Percentiles rank a stretch among this genome's conserved stretches.
Conservation (phyloP, 2,113 vertebrate genomes). For the Labrus mixtus region DNA sequence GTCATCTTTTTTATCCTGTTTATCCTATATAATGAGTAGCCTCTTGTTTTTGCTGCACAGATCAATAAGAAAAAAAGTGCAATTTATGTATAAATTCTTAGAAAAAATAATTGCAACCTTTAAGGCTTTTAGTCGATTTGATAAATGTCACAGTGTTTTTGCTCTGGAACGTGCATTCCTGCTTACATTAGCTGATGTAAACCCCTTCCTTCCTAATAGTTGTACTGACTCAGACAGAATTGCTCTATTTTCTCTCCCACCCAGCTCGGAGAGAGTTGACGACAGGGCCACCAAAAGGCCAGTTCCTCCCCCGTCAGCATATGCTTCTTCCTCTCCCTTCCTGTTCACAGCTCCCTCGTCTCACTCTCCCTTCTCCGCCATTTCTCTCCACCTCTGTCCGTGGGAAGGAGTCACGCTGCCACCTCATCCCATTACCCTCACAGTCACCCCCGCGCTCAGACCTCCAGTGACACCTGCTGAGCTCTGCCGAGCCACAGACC, state of each 20-base stretch:
- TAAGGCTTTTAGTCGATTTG: constrained; percentile 30
- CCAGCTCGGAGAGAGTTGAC: constrained; percentile 48
- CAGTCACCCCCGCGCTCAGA: constrained; percentile 48
- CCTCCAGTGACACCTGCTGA: constrained; percentile 59
- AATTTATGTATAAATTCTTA: constrained; percentile 6
- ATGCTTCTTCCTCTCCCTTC: constrained; percentile 19
- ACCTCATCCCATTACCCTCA: constrained; percentile 54
- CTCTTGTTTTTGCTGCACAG: constrained; percentile 5
- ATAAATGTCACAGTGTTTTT: constrained; percentile 32
- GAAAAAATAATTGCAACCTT: constrained; percentile 32
- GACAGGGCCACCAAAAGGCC: constrained; percentile 54
- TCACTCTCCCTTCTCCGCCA: constrained; percentile 46
- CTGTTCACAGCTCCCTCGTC: not conserved
- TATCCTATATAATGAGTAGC: constrained; percentile 17
- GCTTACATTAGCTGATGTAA: constrained; percentile 33
- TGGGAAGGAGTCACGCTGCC: constrained; percentile 24
- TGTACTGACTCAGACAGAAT: constrained; percentile 21
- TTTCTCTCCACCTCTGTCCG: constrained; percentile 31
- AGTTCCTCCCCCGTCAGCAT: constrained; percentile 56
- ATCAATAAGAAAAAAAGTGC: constrained; percentile 22
- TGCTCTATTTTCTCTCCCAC: constrained; percentile 36
- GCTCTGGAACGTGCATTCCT: not conserved
- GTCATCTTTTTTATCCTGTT: constrained; percentile 46
- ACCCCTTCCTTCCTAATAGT: constrained; percentile 41
- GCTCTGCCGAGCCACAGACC: constrained; percentile 40